phyloP scores from a whole-genome alignment of 2,797 vertebrate genomes.

The Acanthurus lineatus region DNA sequence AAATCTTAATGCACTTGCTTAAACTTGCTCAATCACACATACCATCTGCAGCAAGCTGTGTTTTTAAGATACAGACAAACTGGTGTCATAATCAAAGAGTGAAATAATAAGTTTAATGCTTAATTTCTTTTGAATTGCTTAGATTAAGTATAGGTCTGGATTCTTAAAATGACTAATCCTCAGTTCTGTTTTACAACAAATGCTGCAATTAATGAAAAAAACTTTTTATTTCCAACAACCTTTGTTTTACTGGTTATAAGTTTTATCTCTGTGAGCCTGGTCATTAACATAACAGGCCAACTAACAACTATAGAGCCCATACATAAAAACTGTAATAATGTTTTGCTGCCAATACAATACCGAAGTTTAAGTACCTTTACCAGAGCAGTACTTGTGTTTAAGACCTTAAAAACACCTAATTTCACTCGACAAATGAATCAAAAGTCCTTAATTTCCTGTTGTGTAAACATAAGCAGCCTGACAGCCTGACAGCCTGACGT shows the following conservation, averaged over 20 bases:
- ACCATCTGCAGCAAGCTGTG: neutral
- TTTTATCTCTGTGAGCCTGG: neutral
- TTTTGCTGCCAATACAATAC: too few relatives aligned
- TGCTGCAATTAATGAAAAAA: neutral
- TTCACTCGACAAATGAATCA: too few relatives aligned
- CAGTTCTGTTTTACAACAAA: neutral
- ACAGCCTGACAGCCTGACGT: too few relatives aligned
- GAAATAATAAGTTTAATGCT: neutral
- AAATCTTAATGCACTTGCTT: neutral
- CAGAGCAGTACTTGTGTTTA: too few relatives aligned
- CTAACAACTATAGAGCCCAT: neutral
- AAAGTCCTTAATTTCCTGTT: too few relatives aligned
- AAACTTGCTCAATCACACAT: slow-evolving; percentile 1
- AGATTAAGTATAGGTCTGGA: neutral
- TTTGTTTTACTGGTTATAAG: neutral
- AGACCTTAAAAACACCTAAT: too few relatives aligned
- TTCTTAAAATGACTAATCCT: neutral
- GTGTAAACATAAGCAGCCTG: too few relatives aligned
- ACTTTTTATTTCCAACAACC: neutral
- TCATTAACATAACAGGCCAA: neutral
- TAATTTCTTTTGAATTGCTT: neutral
- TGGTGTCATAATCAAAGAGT: neutral
- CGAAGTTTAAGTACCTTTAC: too few relatives aligned
- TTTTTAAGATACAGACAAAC: slow-evolving; percentile 3
- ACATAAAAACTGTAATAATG: too few relatives aligned